These are phyloP conservation scores for Anoncus sp. DNA, from an alignment of 2,888 invertebrate species.

Conservation along the genomic window DNA sequence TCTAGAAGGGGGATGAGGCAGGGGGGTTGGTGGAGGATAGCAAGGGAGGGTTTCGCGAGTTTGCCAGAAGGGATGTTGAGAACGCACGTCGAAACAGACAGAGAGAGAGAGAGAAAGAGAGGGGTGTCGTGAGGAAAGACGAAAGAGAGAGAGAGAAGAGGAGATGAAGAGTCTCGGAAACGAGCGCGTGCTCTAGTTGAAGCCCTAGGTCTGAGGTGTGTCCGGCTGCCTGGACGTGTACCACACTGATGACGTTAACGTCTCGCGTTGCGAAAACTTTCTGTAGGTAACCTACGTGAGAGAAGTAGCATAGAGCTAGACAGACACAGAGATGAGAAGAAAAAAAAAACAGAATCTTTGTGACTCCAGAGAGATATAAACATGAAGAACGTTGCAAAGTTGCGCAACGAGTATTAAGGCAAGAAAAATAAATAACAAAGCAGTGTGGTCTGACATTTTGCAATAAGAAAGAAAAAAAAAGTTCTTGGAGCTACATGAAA, in stretches of 20 bases:
- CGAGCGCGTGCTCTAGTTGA: slow-evolving; percentile 77
- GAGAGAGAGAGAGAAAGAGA: slow-evolving; percentile 22
- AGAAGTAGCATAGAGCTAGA: neutral
- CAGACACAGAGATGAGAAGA: neutral
- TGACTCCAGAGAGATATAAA: slow-evolving; percentile 30
- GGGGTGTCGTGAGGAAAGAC: slow-evolving; percentile 25
- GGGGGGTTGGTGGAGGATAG: slow-evolving; percentile 24
- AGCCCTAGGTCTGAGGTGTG: slow-evolving; percentile 74
- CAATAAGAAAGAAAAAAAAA: slow-evolving; percentile 2
- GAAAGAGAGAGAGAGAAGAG: slow-evolving; percentile 51
- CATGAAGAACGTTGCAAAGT: slow-evolving; percentile 15
- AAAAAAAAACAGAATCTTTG: slow-evolving; percentile 23
- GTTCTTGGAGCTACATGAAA: slow-evolving; percentile 8
- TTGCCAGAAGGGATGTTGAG: slow-evolving; percentile 50
- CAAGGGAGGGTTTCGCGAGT: slow-evolving; percentile 46
- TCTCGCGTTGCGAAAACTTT: slow-evolving; percentile 56
- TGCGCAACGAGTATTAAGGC: neutral
- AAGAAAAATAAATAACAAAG: slow-evolving; percentile 28
- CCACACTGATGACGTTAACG: slow-evolving; percentile 77
- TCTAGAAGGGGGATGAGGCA: slow-evolving; percentile 26
- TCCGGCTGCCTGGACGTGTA: slow-evolving; percentile 62
- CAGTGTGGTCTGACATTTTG: neutral
- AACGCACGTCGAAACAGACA: slow-evolving; percentile 31
- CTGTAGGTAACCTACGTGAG: slow-evolving; percentile 24
- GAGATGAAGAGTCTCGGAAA: slow-evolving; percentile 58